Conservation (phyloP, 2,797 vertebrate genomes). For the Synaphobranchus kaupii region DNA sequence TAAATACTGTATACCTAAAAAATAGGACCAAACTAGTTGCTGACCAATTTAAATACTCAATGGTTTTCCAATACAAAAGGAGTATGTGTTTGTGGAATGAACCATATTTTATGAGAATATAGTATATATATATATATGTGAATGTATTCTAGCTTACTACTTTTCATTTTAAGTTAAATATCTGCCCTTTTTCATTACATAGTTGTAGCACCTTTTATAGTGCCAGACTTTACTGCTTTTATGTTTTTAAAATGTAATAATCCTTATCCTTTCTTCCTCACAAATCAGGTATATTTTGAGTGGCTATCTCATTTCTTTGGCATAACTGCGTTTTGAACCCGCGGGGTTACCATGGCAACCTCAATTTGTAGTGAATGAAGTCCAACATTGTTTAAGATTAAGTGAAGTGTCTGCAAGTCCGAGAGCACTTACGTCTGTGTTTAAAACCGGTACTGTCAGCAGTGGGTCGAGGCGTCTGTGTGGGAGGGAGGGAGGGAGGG, state of each 20-base stretch:
- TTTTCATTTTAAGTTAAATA: neutral
- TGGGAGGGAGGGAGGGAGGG: neutral
- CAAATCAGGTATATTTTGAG: neutral
- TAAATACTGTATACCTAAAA: neutral
- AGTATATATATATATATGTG: neutral
- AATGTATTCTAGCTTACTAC: neutral
- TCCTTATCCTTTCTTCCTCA: neutral
- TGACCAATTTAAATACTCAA: neutral
- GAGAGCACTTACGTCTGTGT: slow-evolving; percentile 14
- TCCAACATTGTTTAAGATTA: neutral
- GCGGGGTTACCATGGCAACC: slow-evolving; percentile 1
- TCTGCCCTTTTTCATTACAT: neutral
- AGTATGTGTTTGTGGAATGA: neutral
- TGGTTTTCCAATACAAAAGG: neutral
- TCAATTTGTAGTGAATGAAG: slow-evolving; percentile 15
- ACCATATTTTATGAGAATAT: neutral
- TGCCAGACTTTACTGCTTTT: neutral
- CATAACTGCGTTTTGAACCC: neutral
- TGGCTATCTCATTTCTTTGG: neutral
- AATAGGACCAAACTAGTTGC: neutral
- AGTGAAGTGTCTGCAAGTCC: slow-evolving; percentile 9
- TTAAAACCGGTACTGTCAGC: neutral
- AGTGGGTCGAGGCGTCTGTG: slow-evolving; percentile 11
- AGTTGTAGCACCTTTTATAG: neutral
- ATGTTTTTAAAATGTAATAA: neutral